Percentiles rank a stretch among this genome's conserved stretches.
These are phyloP conservation scores for Panagrolaimus sp. DNA, from an alignment of 1,140 invertebrate genomes.

Conservation along the genomic window DNA sequence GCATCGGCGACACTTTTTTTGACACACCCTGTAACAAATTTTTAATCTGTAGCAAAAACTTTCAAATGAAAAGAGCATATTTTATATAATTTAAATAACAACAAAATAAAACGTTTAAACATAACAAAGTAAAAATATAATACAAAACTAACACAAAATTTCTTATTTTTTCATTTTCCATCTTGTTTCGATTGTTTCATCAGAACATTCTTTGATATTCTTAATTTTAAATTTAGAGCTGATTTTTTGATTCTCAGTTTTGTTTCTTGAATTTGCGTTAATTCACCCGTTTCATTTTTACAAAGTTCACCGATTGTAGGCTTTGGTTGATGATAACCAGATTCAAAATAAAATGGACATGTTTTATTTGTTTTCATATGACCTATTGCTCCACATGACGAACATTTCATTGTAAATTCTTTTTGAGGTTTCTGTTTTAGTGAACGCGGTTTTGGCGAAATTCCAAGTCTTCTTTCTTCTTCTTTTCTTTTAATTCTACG, in stretches of 20 bases:
- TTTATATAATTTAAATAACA: too few relatives aligned
- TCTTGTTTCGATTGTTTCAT: too few relatives aligned
- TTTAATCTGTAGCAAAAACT: too few relatives aligned
- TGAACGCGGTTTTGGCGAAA: slow-evolving; percentile 18
- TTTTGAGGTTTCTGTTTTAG: slow-evolving; percentile 62
- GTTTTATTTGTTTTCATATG: slow-evolving; percentile 89
- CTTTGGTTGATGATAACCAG: background rate
- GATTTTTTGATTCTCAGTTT: background rate
- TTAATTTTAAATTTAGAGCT: background rate
- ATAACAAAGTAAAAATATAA: too few relatives aligned
- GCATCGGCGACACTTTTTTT: too few relatives aligned
- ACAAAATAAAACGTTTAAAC: too few relatives aligned
- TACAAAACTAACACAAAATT: too few relatives aligned
- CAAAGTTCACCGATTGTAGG: too few relatives aligned
- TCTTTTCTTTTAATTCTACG: slow-evolving; percentile 83
- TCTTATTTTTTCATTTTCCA: too few relatives aligned
- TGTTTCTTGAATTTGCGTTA: slow-evolving; percentile 44
- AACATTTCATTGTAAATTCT: slow-evolving; percentile 71
- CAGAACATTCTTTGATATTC: too few relatives aligned
- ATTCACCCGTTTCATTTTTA: background rate
- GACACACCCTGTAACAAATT: too few relatives aligned
- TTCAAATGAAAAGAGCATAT: too few relatives aligned
- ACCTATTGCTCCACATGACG: slow-evolving; percentile 80
- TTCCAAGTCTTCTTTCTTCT: slow-evolving; percentile 67
- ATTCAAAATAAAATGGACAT: slow-evolving; percentile 77